Conservation (phyloP, 2,113 vertebrate genomes). For the Odobenus rosmarus region DNA sequence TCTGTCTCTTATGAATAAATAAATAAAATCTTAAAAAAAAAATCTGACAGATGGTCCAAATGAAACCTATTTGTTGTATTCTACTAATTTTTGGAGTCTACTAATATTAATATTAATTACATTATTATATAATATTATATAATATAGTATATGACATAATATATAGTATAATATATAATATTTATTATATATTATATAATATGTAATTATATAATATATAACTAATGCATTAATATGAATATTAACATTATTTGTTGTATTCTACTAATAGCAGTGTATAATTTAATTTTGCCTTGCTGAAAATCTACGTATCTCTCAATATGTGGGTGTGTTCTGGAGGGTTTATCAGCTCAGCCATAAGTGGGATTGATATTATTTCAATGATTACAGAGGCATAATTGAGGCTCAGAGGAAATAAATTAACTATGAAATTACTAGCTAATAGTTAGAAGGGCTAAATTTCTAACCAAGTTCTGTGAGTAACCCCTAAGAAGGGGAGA, state of each 20-base stretch:
- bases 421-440: neutral
- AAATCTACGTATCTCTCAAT: neutral
- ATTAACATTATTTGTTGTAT: neutral
- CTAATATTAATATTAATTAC: neutral
- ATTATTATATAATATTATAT: no score
- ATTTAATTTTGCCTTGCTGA: constrained; percentile 21
- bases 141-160: no score
- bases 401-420: neutral
- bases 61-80: neutral
- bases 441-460: constrained; percentile 12
- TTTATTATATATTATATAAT: no score
- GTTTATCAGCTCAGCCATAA: neutral
- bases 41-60: neutral
- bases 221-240: neutral
- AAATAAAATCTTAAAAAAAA: neutral
- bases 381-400: neutral
- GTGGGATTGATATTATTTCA: neutral
- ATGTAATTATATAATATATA: neutral
- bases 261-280: neutral
- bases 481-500: neutral
- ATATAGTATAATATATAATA: no score
- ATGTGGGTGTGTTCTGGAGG: neutral
- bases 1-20: no score
- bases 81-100: neutral
- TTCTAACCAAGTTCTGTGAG: neutral